These are phyloP conservation scores for Steinernema scapterisci DNA, from an alignment of 2,888 invertebrate genomes.

Conservation along the genomic window DNA sequence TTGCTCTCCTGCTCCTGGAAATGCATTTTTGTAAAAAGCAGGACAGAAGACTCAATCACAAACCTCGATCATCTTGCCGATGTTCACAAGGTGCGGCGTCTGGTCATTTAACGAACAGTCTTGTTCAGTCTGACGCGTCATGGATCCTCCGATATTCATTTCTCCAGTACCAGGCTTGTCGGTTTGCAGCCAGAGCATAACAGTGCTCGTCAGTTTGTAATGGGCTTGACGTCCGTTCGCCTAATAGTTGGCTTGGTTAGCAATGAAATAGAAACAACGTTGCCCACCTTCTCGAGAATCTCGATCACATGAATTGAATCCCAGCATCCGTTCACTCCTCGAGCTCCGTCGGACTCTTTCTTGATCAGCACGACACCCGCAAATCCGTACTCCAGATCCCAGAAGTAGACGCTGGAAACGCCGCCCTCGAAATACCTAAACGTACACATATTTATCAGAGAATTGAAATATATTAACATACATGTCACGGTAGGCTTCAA, in stretches of 20 bases:
- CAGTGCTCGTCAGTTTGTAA: slow-evolving; percentile 97
- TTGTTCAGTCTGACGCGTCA: slow-evolving; percentile 90
- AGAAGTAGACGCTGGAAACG: slow-evolving; percentile 96
- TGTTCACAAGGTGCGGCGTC: slow-evolving; percentile 96
- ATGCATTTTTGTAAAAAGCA: too few species aligned
- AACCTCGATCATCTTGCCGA: slow-evolving; percentile 92
- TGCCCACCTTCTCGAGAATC: slow-evolving; percentile 74
- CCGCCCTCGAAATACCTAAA: slow-evolving; percentile 93
- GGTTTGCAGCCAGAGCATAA: slow-evolving; percentile 98
- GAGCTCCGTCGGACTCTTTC: slow-evolving; percentile 74
- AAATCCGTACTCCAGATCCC: slow-evolving; percentile 96
- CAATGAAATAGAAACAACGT: too few species aligned
- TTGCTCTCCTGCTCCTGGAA: slow-evolving; percentile 94
- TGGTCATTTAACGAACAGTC: slow-evolving; percentile 88
- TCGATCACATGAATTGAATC: slow-evolving; percentile 99
- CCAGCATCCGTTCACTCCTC: slow-evolving; percentile 99
- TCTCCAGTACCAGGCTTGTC: slow-evolving; percentile 91
- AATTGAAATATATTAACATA: slow-evolving; percentile 39
- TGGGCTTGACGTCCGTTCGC: slow-evolving; percentile 82
- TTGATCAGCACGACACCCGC: slow-evolving; percentile 97
- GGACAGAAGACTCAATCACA: slow-evolving; percentile 36
- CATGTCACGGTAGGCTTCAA: slow-evolving; percentile 88
- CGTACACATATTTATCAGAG: slow-evolving; percentile 30
- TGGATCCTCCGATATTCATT: slow-evolving; percentile 97
- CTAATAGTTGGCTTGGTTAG: slow-evolving; percentile 28